phyloP scores from a whole-genome alignment of 2,797 vertebrate species.

The Cygnus olor region DNA sequence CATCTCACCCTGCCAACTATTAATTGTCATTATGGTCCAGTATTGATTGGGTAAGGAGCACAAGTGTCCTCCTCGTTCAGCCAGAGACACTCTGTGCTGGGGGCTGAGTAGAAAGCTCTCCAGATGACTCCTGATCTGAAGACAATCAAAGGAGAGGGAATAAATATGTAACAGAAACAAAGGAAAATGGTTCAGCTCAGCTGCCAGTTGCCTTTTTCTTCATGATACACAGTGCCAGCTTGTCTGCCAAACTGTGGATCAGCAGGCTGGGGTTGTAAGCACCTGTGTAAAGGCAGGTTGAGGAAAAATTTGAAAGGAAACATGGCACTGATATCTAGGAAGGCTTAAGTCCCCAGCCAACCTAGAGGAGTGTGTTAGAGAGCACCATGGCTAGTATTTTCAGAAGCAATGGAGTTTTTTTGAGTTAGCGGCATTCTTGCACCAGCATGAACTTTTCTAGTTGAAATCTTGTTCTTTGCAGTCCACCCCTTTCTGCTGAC shows the following conservation, averaged over 20 bases:
- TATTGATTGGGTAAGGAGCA: neutral
- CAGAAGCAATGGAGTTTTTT: neutral
- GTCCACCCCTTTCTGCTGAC: neutral
- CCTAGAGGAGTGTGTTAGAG: neutral
- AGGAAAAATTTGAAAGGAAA: neutral
- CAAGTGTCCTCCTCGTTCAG: neutral
- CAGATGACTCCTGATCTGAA: neutral
- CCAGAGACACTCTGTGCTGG: neutral
- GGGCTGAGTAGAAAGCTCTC: neutral
- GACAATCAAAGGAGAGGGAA: neutral
- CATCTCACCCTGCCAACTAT: neutral
- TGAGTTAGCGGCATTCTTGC: too few relatives aligned
- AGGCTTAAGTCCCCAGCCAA: neutral
- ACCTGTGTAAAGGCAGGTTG: neutral
- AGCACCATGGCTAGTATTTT: neutral
- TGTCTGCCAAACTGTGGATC: neutral
- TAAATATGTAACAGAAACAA: neutral
- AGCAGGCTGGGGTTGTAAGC: neutral
- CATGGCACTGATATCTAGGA: neutral
- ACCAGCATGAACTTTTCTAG: neutral
- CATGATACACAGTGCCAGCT: neutral
- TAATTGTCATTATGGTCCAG: neutral
- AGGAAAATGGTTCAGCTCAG: neutral
- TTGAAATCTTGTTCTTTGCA: neutral
- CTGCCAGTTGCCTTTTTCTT: neutral